Evolutionary conservation across 2,113 vertebrate species (phyloP).

Genomic region (Callorhinus ursinus): DNA sequence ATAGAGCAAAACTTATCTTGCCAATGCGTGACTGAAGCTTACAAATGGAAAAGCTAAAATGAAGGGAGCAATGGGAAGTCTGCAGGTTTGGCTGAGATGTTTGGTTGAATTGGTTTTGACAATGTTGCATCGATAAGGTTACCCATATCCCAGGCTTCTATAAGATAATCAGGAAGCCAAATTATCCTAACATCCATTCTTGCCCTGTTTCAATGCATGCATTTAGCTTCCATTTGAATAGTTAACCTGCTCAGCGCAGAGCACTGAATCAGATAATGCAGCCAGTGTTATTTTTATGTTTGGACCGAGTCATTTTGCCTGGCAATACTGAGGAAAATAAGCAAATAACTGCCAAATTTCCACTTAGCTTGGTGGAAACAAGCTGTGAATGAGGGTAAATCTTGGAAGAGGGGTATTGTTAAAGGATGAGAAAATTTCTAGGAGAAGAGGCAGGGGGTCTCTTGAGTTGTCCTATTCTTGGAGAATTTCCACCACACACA

Average conservation of each 20-base stretch:
- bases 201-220: neutral
- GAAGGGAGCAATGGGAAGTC: neutral
- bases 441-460: neutral
- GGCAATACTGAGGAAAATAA: neutral
- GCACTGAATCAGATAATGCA: slow-evolving; percentile 21
- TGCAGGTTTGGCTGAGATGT: neutral
- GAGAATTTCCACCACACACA: neutral
- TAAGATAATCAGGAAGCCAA: neutral
- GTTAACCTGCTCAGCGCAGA: neutral
- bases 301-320: slow-evolving; percentile 18
- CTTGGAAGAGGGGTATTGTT: neutral
- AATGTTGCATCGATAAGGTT: neutral
- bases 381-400: neutral
- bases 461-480: neutral
- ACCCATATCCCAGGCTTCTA: neutral
- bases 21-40: neutral
- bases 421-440: neutral
- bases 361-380: slow-evolving; percentile 29
- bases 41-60: neutral
- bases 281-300: slow-evolving; percentile 32
- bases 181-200: neutral
- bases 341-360: slow-evolving; percentile 38
- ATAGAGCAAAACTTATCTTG: neutral
- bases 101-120: neutral
- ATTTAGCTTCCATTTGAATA: neutral